Conservation (phyloP, 2,888 invertebrate genomes). For the Drosophila kambysellisi region DNA sequence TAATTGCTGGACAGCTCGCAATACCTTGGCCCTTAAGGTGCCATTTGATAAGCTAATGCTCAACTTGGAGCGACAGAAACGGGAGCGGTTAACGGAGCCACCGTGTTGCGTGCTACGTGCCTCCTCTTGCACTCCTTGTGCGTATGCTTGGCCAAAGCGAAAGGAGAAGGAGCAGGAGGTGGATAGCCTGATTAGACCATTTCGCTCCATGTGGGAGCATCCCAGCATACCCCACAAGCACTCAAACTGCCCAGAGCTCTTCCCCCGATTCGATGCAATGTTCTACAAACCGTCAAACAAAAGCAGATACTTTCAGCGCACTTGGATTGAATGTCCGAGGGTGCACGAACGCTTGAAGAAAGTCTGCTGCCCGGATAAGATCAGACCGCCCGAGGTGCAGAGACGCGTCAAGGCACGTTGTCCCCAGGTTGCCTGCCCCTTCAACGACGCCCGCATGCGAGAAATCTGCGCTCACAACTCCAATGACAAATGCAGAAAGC, state of each 20-base stretch:
- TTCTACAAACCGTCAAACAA: conserved; percentile 55
- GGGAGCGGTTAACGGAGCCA: not conserved
- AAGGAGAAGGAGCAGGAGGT: not conserved
- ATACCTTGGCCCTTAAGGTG: conserved; percentile 12
- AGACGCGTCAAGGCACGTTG: conserved; percentile 31
- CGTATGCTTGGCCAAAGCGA: not conserved
- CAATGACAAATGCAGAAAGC: conserved; percentile 29
- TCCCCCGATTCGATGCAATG: conserved; percentile 65
- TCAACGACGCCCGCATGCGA: conserved; percentile 36
- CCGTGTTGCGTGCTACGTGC: conserved; percentile 45
- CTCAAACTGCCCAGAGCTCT: conserved; percentile 26
- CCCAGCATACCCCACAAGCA: conserved; percentile 5
- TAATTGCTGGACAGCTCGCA: conserved; percentile 18
- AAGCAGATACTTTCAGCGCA: conserved; percentile 61
- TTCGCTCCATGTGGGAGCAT: conserved; percentile 65
- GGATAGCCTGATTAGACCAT: conserved; percentile 8
- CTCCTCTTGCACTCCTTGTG: conserved; percentile 18
- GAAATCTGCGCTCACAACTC: conserved; percentile 23
- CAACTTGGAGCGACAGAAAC: conserved; percentile 4
- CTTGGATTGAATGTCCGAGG: conserved; percentile 73
- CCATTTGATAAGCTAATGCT: conserved; percentile 39
- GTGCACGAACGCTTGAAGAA: conserved; percentile 40
- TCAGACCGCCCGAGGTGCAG: conserved; percentile 55
- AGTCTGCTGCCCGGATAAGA: conserved; percentile 57
- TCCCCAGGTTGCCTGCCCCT: conserved; percentile 21